phyloP scores from a whole-genome alignment of 2,888 invertebrate species.

The Emmelina monodactyla region DNA sequence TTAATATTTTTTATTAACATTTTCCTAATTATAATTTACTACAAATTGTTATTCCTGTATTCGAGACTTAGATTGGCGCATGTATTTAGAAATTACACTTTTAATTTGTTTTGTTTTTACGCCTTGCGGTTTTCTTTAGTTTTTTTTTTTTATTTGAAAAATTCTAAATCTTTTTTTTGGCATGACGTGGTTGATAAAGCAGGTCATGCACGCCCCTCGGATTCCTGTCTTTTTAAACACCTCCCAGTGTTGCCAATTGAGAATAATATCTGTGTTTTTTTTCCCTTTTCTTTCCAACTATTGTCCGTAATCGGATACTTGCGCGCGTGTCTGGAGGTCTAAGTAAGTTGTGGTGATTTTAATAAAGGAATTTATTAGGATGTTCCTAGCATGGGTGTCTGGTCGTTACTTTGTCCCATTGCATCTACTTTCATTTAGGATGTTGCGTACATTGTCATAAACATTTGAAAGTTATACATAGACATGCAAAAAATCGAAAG shows the following conservation, averaged over 20 bases:
- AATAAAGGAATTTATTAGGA: too few species aligned
- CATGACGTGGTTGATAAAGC: conserved; percentile 14
- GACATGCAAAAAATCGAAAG: too few species aligned
- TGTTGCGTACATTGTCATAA: too few species aligned
- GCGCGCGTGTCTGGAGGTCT: conserved; percentile 60
- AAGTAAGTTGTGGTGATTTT: conserved; percentile 38
- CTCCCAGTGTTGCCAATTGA: conserved; percentile 23
- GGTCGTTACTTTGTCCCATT: too few species aligned
- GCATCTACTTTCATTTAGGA: too few species aligned
- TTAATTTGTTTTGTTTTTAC: conserved; percentile 12
- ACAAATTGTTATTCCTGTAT: too few species aligned
- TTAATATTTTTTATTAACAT: neutral
- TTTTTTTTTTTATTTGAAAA: conserved; percentile 16
- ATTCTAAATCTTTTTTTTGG: conserved; percentile 18
- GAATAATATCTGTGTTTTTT: conserved; percentile 52
- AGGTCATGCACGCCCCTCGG: conserved; percentile 26
- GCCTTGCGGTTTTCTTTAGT: conserved; percentile 17
- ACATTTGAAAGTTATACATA: too few species aligned
- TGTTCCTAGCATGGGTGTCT: too few species aligned
- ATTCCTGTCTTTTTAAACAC: conserved; percentile 1
- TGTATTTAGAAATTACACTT: conserved; percentile 1
- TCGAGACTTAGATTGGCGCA: conserved; percentile 1
- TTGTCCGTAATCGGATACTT: conserved; percentile 62
- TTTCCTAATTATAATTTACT: too few species aligned
- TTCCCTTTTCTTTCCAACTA: conserved; percentile 37